These are phyloP conservation scores for Colletes collaris DNA, from an alignment of 2,888 invertebrate genomes.

Conservation along the genomic window DNA sequence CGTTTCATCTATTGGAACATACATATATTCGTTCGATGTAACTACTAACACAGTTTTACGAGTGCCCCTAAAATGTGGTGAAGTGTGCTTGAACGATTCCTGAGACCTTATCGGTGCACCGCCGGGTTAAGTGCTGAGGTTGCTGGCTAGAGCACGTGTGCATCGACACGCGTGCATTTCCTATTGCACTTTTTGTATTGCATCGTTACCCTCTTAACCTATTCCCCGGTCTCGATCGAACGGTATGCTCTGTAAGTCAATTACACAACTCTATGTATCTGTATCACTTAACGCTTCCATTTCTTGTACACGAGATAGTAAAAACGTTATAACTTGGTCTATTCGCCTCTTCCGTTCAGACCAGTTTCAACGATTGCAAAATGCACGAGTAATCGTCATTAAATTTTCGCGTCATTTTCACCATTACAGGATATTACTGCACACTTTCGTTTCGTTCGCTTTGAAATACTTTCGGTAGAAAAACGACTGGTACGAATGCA, in stretches of 20 bases:
- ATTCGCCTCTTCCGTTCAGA: not conserved
- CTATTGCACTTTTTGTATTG: constrained; percentile 32
- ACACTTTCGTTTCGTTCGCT: too few relatives aligned
- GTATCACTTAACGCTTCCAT: constrained; percentile 4
- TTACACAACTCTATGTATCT: constrained; percentile 25
- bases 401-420: too few relatives aligned
- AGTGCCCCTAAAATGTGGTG: not conserved
- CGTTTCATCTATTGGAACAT: too few relatives aligned
- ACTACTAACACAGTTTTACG: not conserved
- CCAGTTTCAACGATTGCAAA: too few relatives aligned
- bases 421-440: too few relatives aligned
- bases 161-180: constrained; percentile 7
- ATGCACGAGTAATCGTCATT: too few relatives aligned
- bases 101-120: constrained; percentile 36
- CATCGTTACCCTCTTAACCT: constrained; percentile 47
- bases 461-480: too few relatives aligned
- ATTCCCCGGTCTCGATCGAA: constrained; percentile 38
- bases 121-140: constrained; percentile 30
- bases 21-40: not conserved
- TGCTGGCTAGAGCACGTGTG: not conserved
- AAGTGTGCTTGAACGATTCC: not conserved
- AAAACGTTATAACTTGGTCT: not conserved
- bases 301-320: not conserved
- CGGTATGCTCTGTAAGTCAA: constrained; percentile 23
- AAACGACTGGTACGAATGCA: too few relatives aligned